Conservation (phyloP, 2,113 vertebrate species). For the Riparia riparia region DNA sequence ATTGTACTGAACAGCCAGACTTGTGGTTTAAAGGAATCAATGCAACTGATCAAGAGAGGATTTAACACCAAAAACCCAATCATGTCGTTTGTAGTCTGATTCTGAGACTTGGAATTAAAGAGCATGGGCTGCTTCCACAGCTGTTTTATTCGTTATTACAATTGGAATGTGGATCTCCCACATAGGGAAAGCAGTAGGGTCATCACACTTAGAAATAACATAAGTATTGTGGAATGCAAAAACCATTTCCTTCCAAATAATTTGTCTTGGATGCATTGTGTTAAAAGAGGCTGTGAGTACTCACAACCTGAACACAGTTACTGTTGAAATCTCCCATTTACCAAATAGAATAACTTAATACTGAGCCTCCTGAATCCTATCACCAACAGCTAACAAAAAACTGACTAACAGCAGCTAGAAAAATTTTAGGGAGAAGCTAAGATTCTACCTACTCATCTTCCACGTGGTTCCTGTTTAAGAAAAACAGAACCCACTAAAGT, state of each 20-base stretch:
- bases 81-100: background rate
- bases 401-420: background rate
- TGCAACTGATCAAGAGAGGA: background rate
- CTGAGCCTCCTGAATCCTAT: background rate
- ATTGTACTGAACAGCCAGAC: background rate
- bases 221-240: background rate
- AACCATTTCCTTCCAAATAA: background rate
- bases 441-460: background rate
- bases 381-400: background rate
- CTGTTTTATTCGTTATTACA: background rate
- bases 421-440: background rate
- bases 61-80: background rate
- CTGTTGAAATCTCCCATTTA: background rate
- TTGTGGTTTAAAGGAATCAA: background rate
- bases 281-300: background rate
- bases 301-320: background rate
- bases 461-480: background rate
- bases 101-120: background rate
- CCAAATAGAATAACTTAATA: background rate
- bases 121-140: background rate
- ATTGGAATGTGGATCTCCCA: background rate
- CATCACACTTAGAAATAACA: background rate
- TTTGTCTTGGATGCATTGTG: accelerated
- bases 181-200: accelerated
- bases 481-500: background rate